Conservation (phyloP, 2,797 vertebrate genomes). For the Aplochiton taeniatus region DNA sequence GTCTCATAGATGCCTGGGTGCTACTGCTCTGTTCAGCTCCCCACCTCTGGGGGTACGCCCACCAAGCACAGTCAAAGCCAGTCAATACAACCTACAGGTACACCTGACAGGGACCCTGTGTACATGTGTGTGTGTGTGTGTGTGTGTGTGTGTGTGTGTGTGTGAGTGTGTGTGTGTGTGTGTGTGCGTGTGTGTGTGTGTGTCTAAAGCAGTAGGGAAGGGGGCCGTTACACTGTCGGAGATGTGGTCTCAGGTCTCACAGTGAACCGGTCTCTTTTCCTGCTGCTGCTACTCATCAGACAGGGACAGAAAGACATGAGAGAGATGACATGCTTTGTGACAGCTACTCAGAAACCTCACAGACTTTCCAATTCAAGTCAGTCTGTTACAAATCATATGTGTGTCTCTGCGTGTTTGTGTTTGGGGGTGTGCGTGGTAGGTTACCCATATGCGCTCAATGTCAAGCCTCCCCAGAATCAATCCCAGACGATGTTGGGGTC, state of each 20-base stretch:
- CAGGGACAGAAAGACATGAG: background rate
- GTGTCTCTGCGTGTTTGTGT: background rate
- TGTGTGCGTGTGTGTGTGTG: slow-evolving; percentile 8
- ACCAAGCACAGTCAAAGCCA: slow-evolving; percentile 75
- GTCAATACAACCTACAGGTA: slow-evolving; percentile 80
- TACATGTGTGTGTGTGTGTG: slow-evolving; percentile 15
- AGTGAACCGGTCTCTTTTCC: slow-evolving; percentile 99
- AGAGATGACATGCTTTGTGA: background rate
- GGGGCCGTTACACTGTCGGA: slow-evolving; percentile 99
- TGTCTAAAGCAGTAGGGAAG: slow-evolving; percentile 80
- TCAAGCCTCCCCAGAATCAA: slow-evolving; percentile 83
- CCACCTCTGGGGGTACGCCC: slow-evolving; percentile 87
- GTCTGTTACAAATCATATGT: background rate
- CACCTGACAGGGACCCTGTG: slow-evolving; percentile 42
- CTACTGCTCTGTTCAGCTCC: slow-evolving; percentile 88
- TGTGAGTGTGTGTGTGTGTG: background rate
- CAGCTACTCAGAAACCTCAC: background rate
- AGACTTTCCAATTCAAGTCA: background rate
- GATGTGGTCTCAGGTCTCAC: slow-evolving; percentile 99
- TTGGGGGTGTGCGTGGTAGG: slow-evolving; percentile 68
- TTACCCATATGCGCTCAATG: slow-evolving; percentile 77
- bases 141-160: slow-evolving; percentile 11
- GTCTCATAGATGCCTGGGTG: slow-evolving; percentile 84
- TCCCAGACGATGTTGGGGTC: slow-evolving; percentile 84
- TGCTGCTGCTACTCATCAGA: slow-evolving; percentile 75